Evolutionary conservation across 2,888 invertebrate species (phyloP).

Genomic region (Candidula unifasciata): DNA sequence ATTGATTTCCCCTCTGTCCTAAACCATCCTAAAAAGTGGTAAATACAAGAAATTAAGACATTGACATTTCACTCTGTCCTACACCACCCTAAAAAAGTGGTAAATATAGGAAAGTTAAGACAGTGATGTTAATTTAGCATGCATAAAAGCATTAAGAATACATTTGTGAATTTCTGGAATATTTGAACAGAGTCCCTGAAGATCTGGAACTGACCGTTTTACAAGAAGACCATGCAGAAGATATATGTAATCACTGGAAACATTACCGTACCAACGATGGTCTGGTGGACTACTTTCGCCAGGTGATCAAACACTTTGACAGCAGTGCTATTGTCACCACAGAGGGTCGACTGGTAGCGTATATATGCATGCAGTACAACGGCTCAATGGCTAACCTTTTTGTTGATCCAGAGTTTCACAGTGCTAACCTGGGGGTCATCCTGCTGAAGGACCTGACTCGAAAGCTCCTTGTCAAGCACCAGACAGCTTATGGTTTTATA

Average conservation of each 20-base stretch:
- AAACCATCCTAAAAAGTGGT: too few species aligned
- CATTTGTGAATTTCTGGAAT: background rate
- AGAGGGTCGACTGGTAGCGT: slow-evolving; percentile 66
- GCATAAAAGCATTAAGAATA: background rate
- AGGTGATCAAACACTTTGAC: slow-evolving; percentile 69
- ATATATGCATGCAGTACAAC: slow-evolving; percentile 73
- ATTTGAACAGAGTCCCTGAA: slow-evolving; percentile 64
- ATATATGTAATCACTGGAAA: slow-evolving; percentile 64
- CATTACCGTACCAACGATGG: slow-evolving; percentile 61
- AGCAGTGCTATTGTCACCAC: slow-evolving; percentile 66
- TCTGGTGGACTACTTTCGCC: slow-evolving; percentile 65
- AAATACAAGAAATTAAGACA: too few species aligned
- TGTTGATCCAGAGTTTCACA: slow-evolving; percentile 66
- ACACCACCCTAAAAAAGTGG: too few species aligned
- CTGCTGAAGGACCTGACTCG: slow-evolving; percentile 67
- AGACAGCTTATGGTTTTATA: slow-evolving; percentile 69
- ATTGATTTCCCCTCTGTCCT: too few species aligned
- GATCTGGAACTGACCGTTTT: slow-evolving; percentile 62
- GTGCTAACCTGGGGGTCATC: slow-evolving; percentile 66
- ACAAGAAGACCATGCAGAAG: slow-evolving; percentile 60
- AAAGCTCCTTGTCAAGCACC: slow-evolving; percentile 61
- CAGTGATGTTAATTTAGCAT: background rate
- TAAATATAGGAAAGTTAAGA: too few species aligned
- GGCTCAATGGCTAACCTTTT: slow-evolving; percentile 72
- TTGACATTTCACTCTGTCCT: too few species aligned